Evolutionary conservation across 2,888 invertebrate genomes (phyloP).

Genomic region (Cheilosia scutellata): DNA sequence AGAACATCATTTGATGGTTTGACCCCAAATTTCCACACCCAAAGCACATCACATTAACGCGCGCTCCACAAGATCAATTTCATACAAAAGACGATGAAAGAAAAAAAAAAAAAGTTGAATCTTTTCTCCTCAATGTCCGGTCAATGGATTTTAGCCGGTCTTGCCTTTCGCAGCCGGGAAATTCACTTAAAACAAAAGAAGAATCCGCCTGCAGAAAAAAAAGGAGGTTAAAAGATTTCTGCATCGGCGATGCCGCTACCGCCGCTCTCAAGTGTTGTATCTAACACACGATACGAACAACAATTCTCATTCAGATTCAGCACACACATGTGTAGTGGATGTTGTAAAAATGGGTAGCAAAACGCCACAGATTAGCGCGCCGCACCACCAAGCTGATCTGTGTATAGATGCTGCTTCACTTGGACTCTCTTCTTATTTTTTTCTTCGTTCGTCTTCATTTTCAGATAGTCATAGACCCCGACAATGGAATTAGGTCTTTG

Average conservation of each 20-base stretch:
- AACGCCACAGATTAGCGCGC: slow-evolving; percentile 63
- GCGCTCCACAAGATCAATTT: slow-evolving; percentile 43
- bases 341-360: slow-evolving; percentile 43
- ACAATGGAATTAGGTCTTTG: slow-evolving; percentile 73
- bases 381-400: slow-evolving; percentile 23
- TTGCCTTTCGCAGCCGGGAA: slow-evolving; percentile 40
- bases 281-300: slow-evolving; percentile 40
- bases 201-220: slow-evolving; percentile 55
- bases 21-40: slow-evolving; percentile 48
- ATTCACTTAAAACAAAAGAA: slow-evolving; percentile 66
- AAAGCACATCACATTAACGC: slow-evolving; percentile 33
- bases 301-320: slow-evolving; percentile 25
- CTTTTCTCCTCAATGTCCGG: slow-evolving; percentile 65
- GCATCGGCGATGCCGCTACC: slow-evolving; percentile 61
- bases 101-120: slow-evolving; percentile 29
- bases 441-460: slow-evolving; percentile 43
- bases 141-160: slow-evolving; percentile 48
- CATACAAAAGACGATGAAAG: slow-evolving; percentile 15
- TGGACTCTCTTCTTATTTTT: slow-evolving; percentile 29
- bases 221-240: slow-evolving; percentile 72
- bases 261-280: slow-evolving; percentile 49
- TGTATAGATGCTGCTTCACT: slow-evolving; percentile 20
- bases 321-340: slow-evolving; percentile 39
- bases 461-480: slow-evolving; percentile 69
- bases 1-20: slow-evolving; percentile 44